A percentile compares a stretch with the other conserved stretches of the same genome.
phyloP scores from a whole-genome alignment of 2,797 vertebrate genomes.

The Gambelia wislizenii region DNA sequence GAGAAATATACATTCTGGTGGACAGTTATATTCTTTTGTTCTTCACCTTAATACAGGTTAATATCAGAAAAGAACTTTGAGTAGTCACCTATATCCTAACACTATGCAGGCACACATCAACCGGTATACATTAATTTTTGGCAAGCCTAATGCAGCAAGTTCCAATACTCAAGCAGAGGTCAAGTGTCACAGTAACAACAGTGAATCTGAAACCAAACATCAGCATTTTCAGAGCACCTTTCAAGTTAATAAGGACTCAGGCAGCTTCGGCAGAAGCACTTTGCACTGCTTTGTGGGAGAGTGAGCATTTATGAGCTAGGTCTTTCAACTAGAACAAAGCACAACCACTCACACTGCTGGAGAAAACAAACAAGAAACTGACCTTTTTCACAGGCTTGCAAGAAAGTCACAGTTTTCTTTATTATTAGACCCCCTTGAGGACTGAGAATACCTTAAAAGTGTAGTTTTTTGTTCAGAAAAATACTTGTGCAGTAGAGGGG shows the following conservation, averaged over 20 bases:
- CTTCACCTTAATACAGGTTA: not conserved
- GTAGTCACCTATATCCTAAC: not conserved
- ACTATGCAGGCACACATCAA: not conserved
- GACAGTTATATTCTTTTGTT: not conserved
- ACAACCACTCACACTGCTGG: not conserved
- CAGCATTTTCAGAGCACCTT: conserved; percentile 2
- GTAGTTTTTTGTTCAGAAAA: conserved; percentile 4
- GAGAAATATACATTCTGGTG: not conserved
- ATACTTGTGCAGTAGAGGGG: not conserved
- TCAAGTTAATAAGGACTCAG: not conserved
- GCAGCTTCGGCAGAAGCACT: not conserved
- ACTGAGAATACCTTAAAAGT: not conserved
- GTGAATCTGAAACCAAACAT: not conserved
- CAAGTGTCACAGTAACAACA: not conserved
- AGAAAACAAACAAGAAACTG: conserved; percentile 15
- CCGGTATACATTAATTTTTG: not conserved
- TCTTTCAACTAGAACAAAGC: conserved; percentile 18
- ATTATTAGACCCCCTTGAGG: not conserved
- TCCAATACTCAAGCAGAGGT: not conserved
- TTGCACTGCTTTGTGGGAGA: not conserved
- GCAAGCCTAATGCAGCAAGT: not conserved
- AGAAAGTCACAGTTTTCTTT: not conserved
- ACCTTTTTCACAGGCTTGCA: not conserved
- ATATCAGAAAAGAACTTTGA: not conserved
- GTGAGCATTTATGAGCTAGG: not conserved